Conservation (phyloP, 2,888 invertebrate species). For the Rhamphomyia laevipes region DNA sequence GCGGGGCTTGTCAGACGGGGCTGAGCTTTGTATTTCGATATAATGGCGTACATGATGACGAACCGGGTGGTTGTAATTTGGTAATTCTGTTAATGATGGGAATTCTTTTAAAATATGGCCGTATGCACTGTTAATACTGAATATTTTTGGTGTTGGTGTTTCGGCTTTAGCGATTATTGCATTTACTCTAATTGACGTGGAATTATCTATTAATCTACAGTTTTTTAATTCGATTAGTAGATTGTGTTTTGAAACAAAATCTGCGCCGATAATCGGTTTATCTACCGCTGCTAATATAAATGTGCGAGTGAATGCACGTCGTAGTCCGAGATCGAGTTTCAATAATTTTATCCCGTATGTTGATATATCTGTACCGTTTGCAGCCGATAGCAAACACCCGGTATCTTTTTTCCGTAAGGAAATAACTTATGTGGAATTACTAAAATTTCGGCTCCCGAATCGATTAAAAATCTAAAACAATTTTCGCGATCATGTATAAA, state of each 20-base stretch:
- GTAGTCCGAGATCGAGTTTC: slow-evolving; percentile 8
- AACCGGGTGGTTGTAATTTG: not conserved
- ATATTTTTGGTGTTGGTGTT: not conserved
- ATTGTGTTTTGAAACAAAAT: slow-evolving; percentile 5
- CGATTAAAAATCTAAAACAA: too few relatives aligned
- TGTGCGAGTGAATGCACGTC: slow-evolving; percentile 3
- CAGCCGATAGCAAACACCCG: not conserved
- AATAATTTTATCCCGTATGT: slow-evolving; percentile 6
- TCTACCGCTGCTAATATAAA: slow-evolving; percentile 8
- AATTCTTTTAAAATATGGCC: not conserved
- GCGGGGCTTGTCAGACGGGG: not conserved
- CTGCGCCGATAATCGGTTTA: slow-evolving; percentile 10
- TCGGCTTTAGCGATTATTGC: not conserved
- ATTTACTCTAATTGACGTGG: too few relatives aligned
- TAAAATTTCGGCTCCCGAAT: too few relatives aligned
- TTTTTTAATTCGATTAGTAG: not conserved
- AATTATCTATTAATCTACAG: not conserved
- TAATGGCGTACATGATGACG: not conserved
- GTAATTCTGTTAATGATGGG: not conserved
- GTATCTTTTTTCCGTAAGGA: not conserved
- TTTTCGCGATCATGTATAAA: not conserved
- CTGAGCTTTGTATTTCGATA: not conserved
- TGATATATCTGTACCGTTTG: slow-evolving; percentile 9
- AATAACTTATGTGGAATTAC: too few relatives aligned
- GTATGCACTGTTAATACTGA: not conserved